phyloP scores from a whole-genome alignment of 2,797 vertebrate genomes.

The Trematomus bernacchii region DNA sequence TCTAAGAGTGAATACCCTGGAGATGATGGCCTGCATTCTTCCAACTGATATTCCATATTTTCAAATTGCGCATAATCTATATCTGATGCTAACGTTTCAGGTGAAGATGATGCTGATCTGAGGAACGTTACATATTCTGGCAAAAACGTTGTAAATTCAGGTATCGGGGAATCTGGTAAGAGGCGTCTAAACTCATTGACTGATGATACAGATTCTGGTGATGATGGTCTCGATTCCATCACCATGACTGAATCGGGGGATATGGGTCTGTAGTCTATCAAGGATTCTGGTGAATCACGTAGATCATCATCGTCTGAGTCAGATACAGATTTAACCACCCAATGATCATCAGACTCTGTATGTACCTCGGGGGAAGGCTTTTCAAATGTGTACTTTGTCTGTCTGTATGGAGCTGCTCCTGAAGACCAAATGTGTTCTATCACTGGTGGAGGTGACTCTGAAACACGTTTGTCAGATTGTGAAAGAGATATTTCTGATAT shows the following conservation, averaged over 20 bases:
- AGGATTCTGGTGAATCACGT: constrained; percentile 47
- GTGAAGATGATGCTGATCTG: constrained; percentile 62
- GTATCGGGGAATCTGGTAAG: constrained; percentile 69
- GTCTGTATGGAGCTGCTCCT: constrained; percentile 27
- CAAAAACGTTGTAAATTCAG: constrained; percentile 46
- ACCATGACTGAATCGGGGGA: constrained; percentile 41
- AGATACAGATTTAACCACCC: constrained; percentile 19
- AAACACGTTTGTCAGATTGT: background rate
- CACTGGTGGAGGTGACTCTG: constrained; percentile 38
- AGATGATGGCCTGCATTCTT: constrained; percentile 49
- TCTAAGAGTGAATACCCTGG: constrained; percentile 39
- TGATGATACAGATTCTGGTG: constrained; percentile 62
- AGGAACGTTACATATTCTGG: constrained; percentile 46
- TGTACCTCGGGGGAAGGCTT: background rate
- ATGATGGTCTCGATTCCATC: constrained; percentile 37
- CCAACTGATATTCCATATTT: constrained; percentile 29
- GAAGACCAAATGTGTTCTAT: constrained; percentile 22
- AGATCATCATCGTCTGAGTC: constrained; percentile 22
- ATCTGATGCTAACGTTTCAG: constrained; percentile 63
- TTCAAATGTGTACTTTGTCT: constrained; percentile 47
- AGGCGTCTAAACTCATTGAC: constrained; percentile 57
- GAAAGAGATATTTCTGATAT: constrained; percentile 3
- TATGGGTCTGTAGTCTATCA: constrained; percentile 39
- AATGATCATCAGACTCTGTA: constrained; percentile 12
- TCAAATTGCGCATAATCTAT: constrained; percentile 27